Evolutionary conservation across 2,888 invertebrate species (phyloP), one percentile per base, ranked within the genome.

Genomic region (Hololepta plana): DNA sequence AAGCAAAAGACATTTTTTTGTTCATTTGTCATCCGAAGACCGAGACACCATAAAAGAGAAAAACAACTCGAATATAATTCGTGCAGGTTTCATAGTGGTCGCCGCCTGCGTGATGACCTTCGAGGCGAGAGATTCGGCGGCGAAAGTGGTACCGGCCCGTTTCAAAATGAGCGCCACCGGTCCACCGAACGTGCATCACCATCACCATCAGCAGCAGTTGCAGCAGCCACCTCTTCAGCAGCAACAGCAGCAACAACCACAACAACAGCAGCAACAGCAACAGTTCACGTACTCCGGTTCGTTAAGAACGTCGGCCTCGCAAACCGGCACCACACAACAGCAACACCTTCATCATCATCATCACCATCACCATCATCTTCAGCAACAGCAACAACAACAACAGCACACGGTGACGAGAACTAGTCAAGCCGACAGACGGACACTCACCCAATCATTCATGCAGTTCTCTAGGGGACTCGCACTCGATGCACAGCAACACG

Each of bases 41-140:
- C 7, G 17, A 17, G n/a, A 17, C 17, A 17, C n/a, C n/a, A 17
- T 17, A 7, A 17, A 27, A 22, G n/a, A n/a, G n/a, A n/a, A n/a
- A n/a, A n/a, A n/a, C n/a, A n/a, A n/a, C n/a, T n/a, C n/a, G n/a
- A n/a, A n/a, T n/a, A n/a, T n/a, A n/a, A 17, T 10, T 8, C 30
- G 38, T 44, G 2, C 45, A 82, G 81, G 87, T 19, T 95, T 95
- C 51, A 85, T 91, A 38, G 84, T 95, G 20, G 93, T 95, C 12
- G 88, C 93, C 15, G 90, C 93, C 0, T 93, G 93, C 48, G 95
- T 96, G 27, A 88, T 95, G 80, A 95, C 93, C n/a, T 90, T 95
- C 48, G 95, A 95, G 49, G 88, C 90, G 1, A 68, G 93, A 3
- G 95, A 95, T 55, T 85, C 85, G 33, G 85, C 93, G 0, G 85